Conservation (phyloP, 2,113 vertebrate species). For the Forbesichthys papilliferus region DNA sequence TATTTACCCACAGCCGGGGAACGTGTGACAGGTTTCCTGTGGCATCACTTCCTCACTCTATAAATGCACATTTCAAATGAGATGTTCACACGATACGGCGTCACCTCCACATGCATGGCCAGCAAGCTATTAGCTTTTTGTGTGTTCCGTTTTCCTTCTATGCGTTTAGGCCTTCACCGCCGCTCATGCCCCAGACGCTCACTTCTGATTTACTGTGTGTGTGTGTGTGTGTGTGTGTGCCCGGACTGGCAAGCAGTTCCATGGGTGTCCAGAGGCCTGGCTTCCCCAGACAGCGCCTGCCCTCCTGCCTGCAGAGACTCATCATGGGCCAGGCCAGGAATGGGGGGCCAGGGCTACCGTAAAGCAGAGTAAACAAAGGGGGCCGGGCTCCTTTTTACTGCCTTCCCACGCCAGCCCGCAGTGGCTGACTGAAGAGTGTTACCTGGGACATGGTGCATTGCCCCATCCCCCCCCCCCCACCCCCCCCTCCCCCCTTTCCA, state of each 20-base stretch:
- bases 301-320: background rate
- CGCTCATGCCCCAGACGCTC: background rate
- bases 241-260: no score
- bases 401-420: constrained; percentile 74
- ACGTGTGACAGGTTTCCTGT: constrained; percentile 67
- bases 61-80: constrained; percentile 77
- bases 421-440: constrained; percentile 67
- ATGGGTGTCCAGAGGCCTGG: background rate
- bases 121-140: constrained; percentile 15
- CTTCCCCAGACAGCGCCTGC: background rate
- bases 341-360: constrained; percentile 44
- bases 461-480: constrained; percentile 3
- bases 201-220: background rate
- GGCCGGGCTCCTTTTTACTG: constrained; percentile 65
- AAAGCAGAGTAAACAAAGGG: constrained; percentile 74
- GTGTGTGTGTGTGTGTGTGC: background rate
- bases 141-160: background rate
- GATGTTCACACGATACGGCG: constrained; percentile 52
- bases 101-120: constrained; percentile 32
- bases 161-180: background rate
- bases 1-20: constrained; percentile 67
- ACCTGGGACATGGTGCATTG: constrained; percentile 64
- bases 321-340: constrained; percentile 8
- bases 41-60: constrained; percentile 62
- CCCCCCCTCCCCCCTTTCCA: constrained; percentile 1